Evolutionary conservation across 2,888 invertebrate genomes (phyloP).

Genomic region (Phaedon cochleariae): DNA sequence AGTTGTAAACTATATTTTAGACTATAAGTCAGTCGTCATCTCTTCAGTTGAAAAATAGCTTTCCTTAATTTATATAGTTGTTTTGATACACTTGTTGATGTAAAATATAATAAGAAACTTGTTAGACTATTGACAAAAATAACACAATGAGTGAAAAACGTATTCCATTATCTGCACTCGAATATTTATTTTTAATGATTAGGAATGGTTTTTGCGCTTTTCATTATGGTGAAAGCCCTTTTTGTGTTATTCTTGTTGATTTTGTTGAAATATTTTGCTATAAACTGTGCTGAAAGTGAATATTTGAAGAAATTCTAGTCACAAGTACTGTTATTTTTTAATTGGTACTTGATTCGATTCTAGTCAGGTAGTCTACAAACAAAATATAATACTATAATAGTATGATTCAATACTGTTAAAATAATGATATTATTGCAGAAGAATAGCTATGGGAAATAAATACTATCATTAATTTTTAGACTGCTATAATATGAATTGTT

Average conservation of each 20-base stretch:
- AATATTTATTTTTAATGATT: constrained; percentile 6
- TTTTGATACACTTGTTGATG: constrained; percentile 29
- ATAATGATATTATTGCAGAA: constrained; percentile 44
- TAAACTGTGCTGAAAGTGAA: constrained; percentile 21
- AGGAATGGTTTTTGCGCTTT: constrained; percentile 17
- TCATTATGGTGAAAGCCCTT: constrained; percentile 14
- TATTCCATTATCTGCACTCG: constrained; percentile 14
- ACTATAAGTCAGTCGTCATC: not conserved
- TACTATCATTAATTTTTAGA: constrained; percentile 53
- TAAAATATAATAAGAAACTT: constrained; percentile 21
- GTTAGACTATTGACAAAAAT: constrained; percentile 30
- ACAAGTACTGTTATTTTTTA: constrained; percentile 47
- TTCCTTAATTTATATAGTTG: constrained; percentile 24
- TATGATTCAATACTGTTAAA: constrained; percentile 44
- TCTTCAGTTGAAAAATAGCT: constrained; percentile 21
- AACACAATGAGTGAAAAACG: constrained; percentile 25
- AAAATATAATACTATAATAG: constrained; percentile 35
- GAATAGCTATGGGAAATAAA: constrained; percentile 42
- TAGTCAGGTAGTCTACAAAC: constrained; percentile 50
- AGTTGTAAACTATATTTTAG: constrained; percentile 23
- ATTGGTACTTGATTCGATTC: constrained; percentile 50
- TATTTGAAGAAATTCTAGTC: constrained; percentile 46
- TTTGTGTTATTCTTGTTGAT: constrained; percentile 32
- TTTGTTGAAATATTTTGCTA: constrained; percentile 35
- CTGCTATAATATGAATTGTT: constrained; percentile 52